phyloP scores from a whole-genome alignment of 1,140 invertebrate species.

The Holcopasites calliopsidis region DNA sequence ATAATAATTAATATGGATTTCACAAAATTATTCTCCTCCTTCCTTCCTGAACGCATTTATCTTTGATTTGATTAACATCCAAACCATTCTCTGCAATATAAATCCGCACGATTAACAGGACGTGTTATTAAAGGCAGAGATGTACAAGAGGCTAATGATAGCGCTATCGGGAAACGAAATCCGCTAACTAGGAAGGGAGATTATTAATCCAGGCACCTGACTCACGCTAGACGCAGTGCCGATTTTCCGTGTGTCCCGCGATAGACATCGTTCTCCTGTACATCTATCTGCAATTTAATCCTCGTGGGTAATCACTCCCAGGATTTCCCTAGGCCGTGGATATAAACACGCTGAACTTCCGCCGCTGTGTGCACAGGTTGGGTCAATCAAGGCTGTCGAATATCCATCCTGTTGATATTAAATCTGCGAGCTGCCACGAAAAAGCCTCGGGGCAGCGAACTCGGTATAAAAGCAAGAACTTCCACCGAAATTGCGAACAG shows the following conservation, averaged over 20 bases:
- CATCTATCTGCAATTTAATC: conserved; percentile 53
- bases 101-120: neutral
- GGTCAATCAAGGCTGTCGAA: conserved; percentile 26
- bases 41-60: too few relatives aligned
- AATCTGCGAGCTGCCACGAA: conserved; percentile 20
- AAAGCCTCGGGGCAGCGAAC: conserved; percentile 2
- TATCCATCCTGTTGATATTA: conserved; percentile 45
- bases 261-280: neutral
- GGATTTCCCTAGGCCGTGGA: conserved; percentile 19
- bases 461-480: conserved; percentile 20
- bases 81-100: neutral
- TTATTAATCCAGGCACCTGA: neutral
- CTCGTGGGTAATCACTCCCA: conserved; percentile 35
- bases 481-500: neutral
- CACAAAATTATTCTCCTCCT: too few relatives aligned
- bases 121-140: neutral
- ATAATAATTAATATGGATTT: too few relatives aligned
- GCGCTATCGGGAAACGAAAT: neutral
- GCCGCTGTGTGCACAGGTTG: neutral
- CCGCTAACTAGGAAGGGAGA: neutral
- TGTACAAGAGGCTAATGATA: neutral
- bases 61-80: too few relatives aligned
- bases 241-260: neutral
- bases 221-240: neutral
- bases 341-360: conserved; percentile 26